Evolutionary conservation across 64 coral and sea anemone species (phyloP), one percentile per base, ranked within the genome.

Genomic region (Catalaphyllia jardinei): DNA sequence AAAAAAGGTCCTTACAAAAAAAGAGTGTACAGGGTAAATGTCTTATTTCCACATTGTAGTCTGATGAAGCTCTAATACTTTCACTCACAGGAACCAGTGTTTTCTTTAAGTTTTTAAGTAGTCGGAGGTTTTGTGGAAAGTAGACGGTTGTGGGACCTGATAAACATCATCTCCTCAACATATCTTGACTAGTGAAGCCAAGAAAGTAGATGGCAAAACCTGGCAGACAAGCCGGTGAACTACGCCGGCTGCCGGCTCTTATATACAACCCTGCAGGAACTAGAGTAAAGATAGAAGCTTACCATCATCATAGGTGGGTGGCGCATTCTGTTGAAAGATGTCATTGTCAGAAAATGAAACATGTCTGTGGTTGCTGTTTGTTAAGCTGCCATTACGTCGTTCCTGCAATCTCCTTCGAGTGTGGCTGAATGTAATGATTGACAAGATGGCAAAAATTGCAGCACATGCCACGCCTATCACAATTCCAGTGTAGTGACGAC

Each of bases 381-480:
- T 71, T 38, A 74, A 84, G 39, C 71, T 73, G 29, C 30, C 83
- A 62, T 73, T 52, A 20, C 73, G 80, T 69, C 88, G 82, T 30
- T 77, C 80, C 60, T 33, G 76, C 76, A 88, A 86, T 52, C 89
- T 87, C 16, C 87, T 92, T 29, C 87, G 77, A 4, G 91, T 91
- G 67, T 90, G 95, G 39, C 90, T 96, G 84, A 96, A 77, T 49
- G 89, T 73, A 2, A 96, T 87, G 75, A 96, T 93, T 16, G 91
- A 87, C 16, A 96, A 24, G 0, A 92, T 92, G 4, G 88, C 86
- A 72, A 96, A 96, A 17, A 96, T 72, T n/a, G 91, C 95, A 1
- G 95, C 95, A 86, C 91, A 96, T 13, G 95, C 95, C 24, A 96
- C 91, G 17, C 95, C 95, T 46, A 96, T 93, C 1, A 96, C 95